Base-by-base conservation (phyloP, 2,888 invertebrate species). In the Parnassius mnemosyne region DNA sequence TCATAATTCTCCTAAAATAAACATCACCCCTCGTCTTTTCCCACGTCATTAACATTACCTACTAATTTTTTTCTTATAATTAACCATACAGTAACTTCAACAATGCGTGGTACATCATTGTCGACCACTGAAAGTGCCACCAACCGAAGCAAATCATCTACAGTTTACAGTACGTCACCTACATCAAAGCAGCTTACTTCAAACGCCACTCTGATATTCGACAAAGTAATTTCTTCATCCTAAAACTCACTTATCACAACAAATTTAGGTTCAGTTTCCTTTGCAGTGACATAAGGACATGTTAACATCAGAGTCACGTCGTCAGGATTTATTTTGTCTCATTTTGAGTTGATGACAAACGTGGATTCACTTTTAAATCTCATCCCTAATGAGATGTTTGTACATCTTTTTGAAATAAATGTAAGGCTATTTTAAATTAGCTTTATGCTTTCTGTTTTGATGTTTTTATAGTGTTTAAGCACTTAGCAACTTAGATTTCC, bases 181-280 rank as follows among this genome's bases (percentile, higher is more conserved):
- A 84, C 80, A 87, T 90, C 89, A 90, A 89, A 90, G 88, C 73
- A 71, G 71, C 73, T 79, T 70, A 86, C 84, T 84, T 89, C 87
- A 89, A 87, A 89, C 83, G 78, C 66, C 66, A 75, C 72, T 76
- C 76, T 79, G 79, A 79, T 79, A 74, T 78, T 73, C 70, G 70
- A 76, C 77, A 70, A 74, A 75, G 64, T 74, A 77, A 72, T 69
- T 74, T 77, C 68, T 77, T 68, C 71, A 66, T 63, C 68, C 59
- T 70, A 68, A 74, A 68, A 61, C 61, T 61, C 66, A 58, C 59
- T 69, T 71, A 71, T 61, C 57, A 54, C 74, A 67, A 67, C 25
- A 51, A 16, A 52, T 64, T 75, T 76, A 73, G 73, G 77, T 63
- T 60, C 57, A 60, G 51, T 64, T 63, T 83, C 66, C 66, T 69